These are phyloP conservation scores for Myiothlypis coronata DNA, from an alignment of 2,797 vertebrate genomes.

Conservation along the genomic window DNA sequence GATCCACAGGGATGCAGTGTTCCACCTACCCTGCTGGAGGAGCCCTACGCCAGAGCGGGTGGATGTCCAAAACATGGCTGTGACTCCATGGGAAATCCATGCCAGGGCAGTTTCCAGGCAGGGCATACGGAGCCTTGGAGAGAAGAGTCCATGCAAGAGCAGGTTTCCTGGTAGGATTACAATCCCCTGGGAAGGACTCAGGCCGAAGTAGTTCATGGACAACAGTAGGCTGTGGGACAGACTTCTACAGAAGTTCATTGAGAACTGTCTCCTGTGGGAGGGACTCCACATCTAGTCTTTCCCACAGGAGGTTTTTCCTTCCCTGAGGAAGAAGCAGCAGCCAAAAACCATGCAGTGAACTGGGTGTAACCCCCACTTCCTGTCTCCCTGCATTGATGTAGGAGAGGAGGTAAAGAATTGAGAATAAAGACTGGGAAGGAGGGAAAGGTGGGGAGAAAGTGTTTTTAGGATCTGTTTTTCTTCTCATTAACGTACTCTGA, in stretches of 20 bases:
- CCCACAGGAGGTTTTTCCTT: background rate
- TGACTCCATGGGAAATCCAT: background rate
- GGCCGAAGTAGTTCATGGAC: background rate
- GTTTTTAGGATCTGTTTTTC: background rate
- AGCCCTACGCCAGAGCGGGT: rapidly evolving
- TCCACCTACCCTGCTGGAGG: background rate
- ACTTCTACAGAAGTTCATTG: background rate
- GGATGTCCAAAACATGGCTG: background rate
- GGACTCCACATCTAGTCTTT: background rate
- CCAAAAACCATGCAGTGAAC: background rate
- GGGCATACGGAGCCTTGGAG: background rate
- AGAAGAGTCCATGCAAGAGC: background rate
- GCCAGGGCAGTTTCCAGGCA: background rate
- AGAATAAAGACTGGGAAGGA: background rate
- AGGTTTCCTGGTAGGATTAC: background rate
- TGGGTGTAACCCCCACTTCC: background rate
- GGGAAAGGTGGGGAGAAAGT: background rate
- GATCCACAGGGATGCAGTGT: background rate
- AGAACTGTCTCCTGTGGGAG: background rate
- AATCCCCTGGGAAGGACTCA: too few species aligned
- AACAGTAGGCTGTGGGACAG: background rate
- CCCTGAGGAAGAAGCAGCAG: background rate
- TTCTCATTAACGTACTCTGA: background rate
- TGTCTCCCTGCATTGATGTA: background rate
- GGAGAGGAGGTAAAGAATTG: background rate